Conservation (phyloP, 2,113 vertebrate genomes). For the Toxotes chatareus region DNA sequence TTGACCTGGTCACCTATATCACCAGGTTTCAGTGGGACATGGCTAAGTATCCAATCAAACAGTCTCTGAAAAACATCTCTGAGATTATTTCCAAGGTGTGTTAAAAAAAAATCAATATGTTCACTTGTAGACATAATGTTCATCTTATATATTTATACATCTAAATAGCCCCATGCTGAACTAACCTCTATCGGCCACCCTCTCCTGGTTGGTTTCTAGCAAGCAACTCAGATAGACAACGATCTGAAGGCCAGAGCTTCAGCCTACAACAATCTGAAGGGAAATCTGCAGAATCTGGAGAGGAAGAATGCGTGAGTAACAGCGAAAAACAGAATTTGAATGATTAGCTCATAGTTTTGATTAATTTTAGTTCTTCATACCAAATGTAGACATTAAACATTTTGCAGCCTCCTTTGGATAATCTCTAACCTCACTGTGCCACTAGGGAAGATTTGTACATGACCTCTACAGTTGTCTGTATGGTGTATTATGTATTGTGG, state of each 20-base stretch:
- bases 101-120: background rate
- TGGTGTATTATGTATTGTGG: background rate
- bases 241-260: constrained; percentile 97
- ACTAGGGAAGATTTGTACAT: background rate
- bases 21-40: constrained; percentile 99
- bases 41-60: constrained; percentile 99
- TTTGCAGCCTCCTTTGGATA: background rate
- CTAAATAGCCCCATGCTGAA: no score
- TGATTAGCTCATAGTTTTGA: no score
- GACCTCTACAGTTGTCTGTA: background rate
- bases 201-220: constrained; percentile 83
- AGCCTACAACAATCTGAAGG: constrained; percentile 98
- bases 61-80: constrained; percentile 99
- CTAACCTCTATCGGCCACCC: no score
- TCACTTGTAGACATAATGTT: background rate
- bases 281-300: constrained; percentile 98
- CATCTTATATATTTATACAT: no score
- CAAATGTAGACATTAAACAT: background rate
- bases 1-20: constrained; percentile 97
- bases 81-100: constrained; percentile 97
- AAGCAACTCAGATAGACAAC: constrained; percentile 97
- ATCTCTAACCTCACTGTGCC: background rate
- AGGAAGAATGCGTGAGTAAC: constrained; percentile 97
- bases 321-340: background rate
- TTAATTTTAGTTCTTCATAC: background rate